Evolutionary conservation across 2,797 vertebrate genomes (phyloP).

Genomic region (Centropyge bicolor): DNA sequence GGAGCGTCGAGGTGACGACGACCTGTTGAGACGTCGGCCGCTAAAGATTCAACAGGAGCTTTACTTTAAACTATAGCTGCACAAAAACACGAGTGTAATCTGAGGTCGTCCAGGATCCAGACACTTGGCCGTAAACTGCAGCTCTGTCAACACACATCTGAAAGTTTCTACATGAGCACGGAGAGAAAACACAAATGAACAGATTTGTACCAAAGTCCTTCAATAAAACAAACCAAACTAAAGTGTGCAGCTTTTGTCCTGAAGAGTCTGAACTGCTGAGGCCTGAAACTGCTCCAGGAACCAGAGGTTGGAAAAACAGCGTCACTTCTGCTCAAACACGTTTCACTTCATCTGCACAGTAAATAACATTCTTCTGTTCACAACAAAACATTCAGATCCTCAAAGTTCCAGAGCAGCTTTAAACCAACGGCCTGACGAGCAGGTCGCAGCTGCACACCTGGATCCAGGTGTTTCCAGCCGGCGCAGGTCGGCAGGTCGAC

Average conservation of each 20-base stretch:
- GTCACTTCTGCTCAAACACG: background rate
- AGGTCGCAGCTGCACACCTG: background rate
- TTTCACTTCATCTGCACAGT: background rate
- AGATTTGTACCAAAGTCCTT: background rate
- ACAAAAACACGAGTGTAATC: too few species aligned
- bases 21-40: background rate
- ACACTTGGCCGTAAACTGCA: too few species aligned
- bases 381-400: background rate
- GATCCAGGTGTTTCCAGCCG: background rate
- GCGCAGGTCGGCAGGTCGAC: constrained; percentile 1
- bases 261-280: background rate
- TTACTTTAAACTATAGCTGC: too few species aligned
- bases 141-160: background rate
- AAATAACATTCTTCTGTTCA: too few species aligned
- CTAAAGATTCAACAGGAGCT: too few species aligned
- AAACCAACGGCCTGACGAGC: background rate
- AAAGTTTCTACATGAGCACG: too few species aligned
- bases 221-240: background rate
- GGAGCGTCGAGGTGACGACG: background rate
- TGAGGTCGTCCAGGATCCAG: too few species aligned
- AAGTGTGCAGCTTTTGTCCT: background rate
- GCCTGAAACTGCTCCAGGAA: background rate
- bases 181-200: background rate
- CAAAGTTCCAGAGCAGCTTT: background rate
- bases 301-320: background rate